These are phyloP conservation scores for Epiblema foenella DNA, from an alignment of 2,888 invertebrate genomes.

Conservation along the genomic window DNA sequence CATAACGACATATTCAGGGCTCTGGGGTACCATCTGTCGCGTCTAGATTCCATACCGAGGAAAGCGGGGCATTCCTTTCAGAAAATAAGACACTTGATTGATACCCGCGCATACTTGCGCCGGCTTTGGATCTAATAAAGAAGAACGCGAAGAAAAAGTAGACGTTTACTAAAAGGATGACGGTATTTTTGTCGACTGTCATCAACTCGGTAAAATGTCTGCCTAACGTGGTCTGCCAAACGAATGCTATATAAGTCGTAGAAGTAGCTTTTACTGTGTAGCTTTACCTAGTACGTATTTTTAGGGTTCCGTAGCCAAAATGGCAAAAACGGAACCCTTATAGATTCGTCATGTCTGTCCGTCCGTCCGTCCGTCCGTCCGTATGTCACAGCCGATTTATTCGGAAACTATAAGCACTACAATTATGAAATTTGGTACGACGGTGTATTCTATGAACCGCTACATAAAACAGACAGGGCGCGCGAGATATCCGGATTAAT, in stretches of 20 bases:
- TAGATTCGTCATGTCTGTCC: too few species aligned
- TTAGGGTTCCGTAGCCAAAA: too few species aligned
- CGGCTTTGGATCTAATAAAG: conserved; percentile 23
- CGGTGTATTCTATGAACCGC: too few species aligned
- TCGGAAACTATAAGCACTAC: too few species aligned
- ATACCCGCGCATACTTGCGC: conserved; percentile 2
- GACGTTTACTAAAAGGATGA: background rate
- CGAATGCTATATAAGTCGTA: background rate
- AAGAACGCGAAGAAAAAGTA: conserved; percentile 10
- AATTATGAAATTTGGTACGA: too few species aligned
- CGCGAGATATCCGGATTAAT: background rate
- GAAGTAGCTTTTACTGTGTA: background rate
- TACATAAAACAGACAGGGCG: too few species aligned
- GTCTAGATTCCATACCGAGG: conserved; percentile 33
- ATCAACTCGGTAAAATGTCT: background rate
- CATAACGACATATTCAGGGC: conserved; percentile 32
- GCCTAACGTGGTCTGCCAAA: background rate
- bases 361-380: too few species aligned
- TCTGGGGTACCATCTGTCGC: conserved; percentile 35
- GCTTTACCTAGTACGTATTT: conserved; percentile 5
- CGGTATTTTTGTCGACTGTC: background rate
- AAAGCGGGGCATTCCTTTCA: conserved; percentile 38
- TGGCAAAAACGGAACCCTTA: too few species aligned
- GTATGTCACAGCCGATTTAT: too few species aligned
- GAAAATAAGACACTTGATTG: conserved; percentile 33